Percentiles rank a stretch among this genome's conserved stretches.
These are phyloP conservation scores for Diploptera punctata DNA, from an alignment of 2,888 invertebrate species.

Conservation along the genomic window DNA sequence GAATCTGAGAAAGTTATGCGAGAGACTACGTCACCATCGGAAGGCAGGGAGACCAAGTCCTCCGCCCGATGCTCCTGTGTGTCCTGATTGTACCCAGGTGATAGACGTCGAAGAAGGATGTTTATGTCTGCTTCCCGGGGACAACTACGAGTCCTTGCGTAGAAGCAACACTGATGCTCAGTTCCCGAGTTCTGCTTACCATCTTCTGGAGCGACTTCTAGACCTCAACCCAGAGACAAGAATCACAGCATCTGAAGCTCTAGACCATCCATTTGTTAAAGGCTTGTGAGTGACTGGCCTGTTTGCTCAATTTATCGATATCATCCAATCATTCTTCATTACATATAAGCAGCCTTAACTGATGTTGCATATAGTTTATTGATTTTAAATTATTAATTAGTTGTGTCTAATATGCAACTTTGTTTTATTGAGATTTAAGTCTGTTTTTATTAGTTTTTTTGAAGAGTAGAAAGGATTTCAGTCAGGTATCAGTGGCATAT, in stretches of 20 bases:
- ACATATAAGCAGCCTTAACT: too few species aligned
- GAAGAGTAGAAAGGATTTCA: too few species aligned
- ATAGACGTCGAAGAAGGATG: constrained; percentile 38
- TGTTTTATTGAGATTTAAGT: too few species aligned
- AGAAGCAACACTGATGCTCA: constrained; percentile 40
- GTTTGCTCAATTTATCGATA: too few species aligned
- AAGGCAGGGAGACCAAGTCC: constrained; percentile 11
- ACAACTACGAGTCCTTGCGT: neutral
- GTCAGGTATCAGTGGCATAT: too few species aligned
- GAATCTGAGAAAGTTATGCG: constrained; percentile 53
- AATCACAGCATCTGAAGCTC: constrained; percentile 74
- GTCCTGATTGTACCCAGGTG: constrained; percentile 42
- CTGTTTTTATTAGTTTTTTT: too few species aligned
- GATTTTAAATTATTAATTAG: too few species aligned
- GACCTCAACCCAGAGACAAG: constrained; percentile 80
- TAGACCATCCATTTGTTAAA: constrained; percentile 76
- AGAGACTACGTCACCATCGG: constrained; percentile 49
- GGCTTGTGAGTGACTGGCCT: constrained; percentile 34
- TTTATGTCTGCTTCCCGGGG: constrained; percentile 28
- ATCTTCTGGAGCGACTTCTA: constrained; percentile 72
- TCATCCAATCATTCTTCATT: too few species aligned
- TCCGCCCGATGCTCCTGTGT: constrained; percentile 22
- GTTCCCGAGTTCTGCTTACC: constrained; percentile 76
- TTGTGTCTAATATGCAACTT: too few species aligned
- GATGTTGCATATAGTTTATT: too few species aligned